These are phyloP conservation scores for Ophion ellenae DNA, from an alignment of 2,888 invertebrate genomes.

Conservation along the genomic window DNA sequence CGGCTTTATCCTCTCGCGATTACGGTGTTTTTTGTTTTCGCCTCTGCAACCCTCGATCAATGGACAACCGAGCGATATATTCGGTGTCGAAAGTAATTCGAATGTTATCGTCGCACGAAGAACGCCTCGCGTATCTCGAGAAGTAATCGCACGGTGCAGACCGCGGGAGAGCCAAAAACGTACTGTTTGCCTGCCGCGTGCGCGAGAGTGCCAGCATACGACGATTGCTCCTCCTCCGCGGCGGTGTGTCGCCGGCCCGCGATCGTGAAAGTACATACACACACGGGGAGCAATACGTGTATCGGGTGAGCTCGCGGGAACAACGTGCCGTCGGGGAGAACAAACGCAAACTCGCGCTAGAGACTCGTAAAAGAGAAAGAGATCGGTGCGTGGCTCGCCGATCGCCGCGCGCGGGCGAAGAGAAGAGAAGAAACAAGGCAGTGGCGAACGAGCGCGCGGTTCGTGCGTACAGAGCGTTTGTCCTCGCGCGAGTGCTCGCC, in stretches of 20 bases:
- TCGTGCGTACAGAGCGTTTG: conserved; percentile 9
- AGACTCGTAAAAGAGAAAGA: conserved; percentile 30
- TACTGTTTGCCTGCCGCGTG: conserved; percentile 46
- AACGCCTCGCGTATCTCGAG: not conserved
- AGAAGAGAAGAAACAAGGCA: conserved; percentile 5
- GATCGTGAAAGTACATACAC: conserved; percentile 62
- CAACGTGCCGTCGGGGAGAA: not conserved
- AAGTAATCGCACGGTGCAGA: conserved; percentile 3
- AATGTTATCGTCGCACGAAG: not conserved
- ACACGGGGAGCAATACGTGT: conserved; percentile 45
- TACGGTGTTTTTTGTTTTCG: not conserved
- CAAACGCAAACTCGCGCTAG: conserved; percentile 33
- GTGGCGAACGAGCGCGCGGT: conserved; percentile 42
- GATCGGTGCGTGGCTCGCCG: conserved; percentile 6
- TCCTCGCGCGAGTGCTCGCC: conserved; percentile 32
- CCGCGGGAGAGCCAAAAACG: conserved; percentile 59
- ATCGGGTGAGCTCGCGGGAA: conserved; percentile 7
- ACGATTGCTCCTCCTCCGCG: conserved; percentile 37
- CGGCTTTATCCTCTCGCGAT: not conserved
- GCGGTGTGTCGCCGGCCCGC: conserved; percentile 21
- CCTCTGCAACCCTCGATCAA: not conserved
- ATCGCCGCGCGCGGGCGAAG: not conserved
- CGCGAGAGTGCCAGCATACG: conserved; percentile 33
- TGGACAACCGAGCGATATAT: not conserved
- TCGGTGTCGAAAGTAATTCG: not conserved